phyloP scores from a whole-genome alignment of 2,888 invertebrate genomes.

The Oxytorus armatus region DNA sequence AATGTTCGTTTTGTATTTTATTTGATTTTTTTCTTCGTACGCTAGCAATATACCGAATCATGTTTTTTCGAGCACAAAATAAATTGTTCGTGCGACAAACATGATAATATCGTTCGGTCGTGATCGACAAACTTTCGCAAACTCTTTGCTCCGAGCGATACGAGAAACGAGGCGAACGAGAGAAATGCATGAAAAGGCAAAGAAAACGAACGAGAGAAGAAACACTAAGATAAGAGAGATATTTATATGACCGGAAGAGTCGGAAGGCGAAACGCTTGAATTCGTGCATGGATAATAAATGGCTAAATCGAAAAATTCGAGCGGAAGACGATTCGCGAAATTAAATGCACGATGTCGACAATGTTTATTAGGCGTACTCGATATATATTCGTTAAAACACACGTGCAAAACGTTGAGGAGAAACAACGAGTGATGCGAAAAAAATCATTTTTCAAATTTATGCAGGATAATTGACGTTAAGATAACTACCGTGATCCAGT shows the following conservation, averaged over 20 bases:
- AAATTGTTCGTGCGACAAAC: slow-evolving; percentile 34
- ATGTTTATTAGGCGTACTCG: slow-evolving; percentile 39
- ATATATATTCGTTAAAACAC: slow-evolving; percentile 13
- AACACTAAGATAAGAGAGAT: slow-evolving; percentile 6
- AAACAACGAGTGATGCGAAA: not conserved
- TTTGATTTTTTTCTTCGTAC: slow-evolving; percentile 41
- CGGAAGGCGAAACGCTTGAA: not conserved
- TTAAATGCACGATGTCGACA: slow-evolving; percentile 30
- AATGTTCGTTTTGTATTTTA: not conserved
- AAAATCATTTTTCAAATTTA: not conserved
- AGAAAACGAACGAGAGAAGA: slow-evolving; percentile 5
- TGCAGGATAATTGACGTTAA: not conserved
- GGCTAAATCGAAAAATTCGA: slow-evolving; percentile 1
- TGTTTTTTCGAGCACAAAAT: slow-evolving; percentile 19
- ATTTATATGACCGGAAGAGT: not conserved
- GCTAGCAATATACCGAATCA: slow-evolving; percentile 55
- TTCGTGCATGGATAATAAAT: slow-evolving; percentile 6
- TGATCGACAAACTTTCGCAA: slow-evolving; percentile 27
- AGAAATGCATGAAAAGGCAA: not conserved
- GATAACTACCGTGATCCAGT: too few relatives aligned
- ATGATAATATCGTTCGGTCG: slow-evolving; percentile 2
- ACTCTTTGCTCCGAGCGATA: slow-evolving; percentile 24
- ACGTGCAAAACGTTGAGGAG: not conserved
- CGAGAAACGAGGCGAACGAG: slow-evolving; percentile 20
- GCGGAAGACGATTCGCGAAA: slow-evolving; percentile 6